Percentiles rank a stretch among this genome's conserved stretches.
phyloP scores from a whole-genome alignment of 2,113 vertebrate species.

The Osmerus eperlanus region DNA sequence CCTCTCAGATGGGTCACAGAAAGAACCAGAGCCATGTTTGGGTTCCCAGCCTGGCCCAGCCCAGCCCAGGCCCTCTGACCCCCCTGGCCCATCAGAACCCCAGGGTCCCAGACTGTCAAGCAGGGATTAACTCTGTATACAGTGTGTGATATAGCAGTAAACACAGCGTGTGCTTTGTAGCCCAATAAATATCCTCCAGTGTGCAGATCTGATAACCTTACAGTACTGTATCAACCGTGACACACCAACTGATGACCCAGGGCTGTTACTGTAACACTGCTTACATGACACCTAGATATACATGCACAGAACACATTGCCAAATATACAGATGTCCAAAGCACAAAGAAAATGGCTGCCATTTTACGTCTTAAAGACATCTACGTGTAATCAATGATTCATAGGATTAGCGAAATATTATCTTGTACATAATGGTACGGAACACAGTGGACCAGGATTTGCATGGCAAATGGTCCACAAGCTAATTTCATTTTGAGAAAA shows the following conservation, averaged over 20 bases:
- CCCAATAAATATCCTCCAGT: constrained; percentile 45
- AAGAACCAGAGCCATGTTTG: constrained; percentile 45
- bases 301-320: not conserved
- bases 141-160: constrained; percentile 47
- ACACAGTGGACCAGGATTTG: no score
- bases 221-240: constrained; percentile 1
- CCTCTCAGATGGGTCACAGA: constrained; percentile 56
- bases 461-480: no score
- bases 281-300: constrained; percentile 15
- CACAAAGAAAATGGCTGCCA: no score
- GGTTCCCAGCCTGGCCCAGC: constrained; percentile 19
- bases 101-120: constrained; percentile 47
- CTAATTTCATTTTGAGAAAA: no score
- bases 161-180: constrained; percentile 23
- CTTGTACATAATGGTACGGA: no score
- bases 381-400: no score
- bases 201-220: constrained; percentile 50
- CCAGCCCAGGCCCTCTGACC: constrained; percentile 11
- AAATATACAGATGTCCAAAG: not conserved
- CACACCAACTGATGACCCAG: not conserved
- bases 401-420: no score
- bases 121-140: constrained; percentile 55
- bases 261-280: constrained; percentile 8
- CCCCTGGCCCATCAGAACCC: constrained; percentile 32
- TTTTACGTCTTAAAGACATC: no score